Evolutionary conservation across 2,888 invertebrate species (phyloP), one percentile per base, ranked within the genome.

Genomic region (Phengaris alcon): DNA sequence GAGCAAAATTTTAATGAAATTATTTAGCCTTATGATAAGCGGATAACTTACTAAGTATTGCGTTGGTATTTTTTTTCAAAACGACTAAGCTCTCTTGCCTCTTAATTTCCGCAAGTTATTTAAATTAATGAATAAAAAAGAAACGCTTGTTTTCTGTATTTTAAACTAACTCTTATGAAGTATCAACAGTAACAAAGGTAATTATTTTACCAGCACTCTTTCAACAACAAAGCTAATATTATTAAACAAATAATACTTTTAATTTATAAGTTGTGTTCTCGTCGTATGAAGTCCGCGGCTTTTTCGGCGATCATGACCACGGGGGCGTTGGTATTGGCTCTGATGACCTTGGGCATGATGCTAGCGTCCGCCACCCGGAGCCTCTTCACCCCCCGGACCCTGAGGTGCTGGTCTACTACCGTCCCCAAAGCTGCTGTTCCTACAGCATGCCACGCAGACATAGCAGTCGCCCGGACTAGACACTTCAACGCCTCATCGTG

Each of bases 401-500:
- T 79, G 77, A 91, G 76, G 75, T 80, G 52, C 0, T 78, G 76
- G 77, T 91, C 90, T 68, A 91, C 82, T 13, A 90, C 92, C 2
- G 79, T 44, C 0, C 91, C 92, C 86, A 91, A 83, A 0, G 89
- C 85, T 0, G 88, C 87, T 0, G 91, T 90, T 1, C 92, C 92
- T 7, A 85, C 91, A 0, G 91, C 82, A 78, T 92, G 92, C 90
- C 90, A 91, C 13, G 91, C 91, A 0, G 91, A 84, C 81, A 84
- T 87, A 13, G 85, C 90, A 79, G 85, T 82, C 46, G 84, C 83
- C 57, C 74, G 82, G 3, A 90, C 84, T 13, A 80, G 81, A 80
- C 95, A 95, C 74, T 84, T 89, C 85, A 93, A 87, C 80, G 88
- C 87, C 6, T 90, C 91, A 35, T 82, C 82, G 0, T 76, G 81